Percentiles rank a stretch among this genome's conserved stretches.
These are phyloP conservation scores for Amazonetta brasiliensis DNA, from an alignment of 2,797 vertebrate genomes.

Conservation along the genomic window DNA sequence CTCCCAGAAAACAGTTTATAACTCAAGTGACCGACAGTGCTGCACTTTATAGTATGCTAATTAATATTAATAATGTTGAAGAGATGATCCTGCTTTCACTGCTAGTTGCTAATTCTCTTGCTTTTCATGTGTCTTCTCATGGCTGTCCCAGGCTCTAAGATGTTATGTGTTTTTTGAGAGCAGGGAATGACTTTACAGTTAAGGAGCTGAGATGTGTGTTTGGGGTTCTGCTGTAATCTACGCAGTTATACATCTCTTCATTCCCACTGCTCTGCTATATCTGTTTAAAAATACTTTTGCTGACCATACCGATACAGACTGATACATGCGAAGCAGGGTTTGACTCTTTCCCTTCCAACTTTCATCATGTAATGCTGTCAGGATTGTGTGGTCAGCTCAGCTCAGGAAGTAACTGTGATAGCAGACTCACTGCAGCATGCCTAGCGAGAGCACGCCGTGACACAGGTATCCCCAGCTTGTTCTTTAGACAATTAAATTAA, in stretches of 20 bases:
- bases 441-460: background rate
- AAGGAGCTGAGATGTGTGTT: accelerated
- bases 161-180: background rate
- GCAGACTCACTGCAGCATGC: background rate
- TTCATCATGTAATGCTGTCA: background rate
- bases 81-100: constrained; percentile 8
- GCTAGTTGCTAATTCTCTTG: constrained; percentile 5
- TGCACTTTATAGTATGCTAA: background rate
- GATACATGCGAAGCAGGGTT: background rate
- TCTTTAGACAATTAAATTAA: background rate
- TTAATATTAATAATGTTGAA: background rate
- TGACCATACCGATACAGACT: background rate
- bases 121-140: background rate
- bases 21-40: background rate
- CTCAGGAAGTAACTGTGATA: background rate
- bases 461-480: background rate
- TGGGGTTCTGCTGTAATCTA: background rate
- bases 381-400: background rate
- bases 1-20: background rate
- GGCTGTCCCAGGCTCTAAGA: background rate
- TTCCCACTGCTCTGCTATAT: background rate
- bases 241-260: background rate
- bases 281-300: background rate
- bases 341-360: background rate
- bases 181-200: background rate